These are phyloP conservation scores for Kobus ellipsiprymnus DNA, from an alignment of 2,113 vertebrate species.

Conservation along the genomic window DNA sequence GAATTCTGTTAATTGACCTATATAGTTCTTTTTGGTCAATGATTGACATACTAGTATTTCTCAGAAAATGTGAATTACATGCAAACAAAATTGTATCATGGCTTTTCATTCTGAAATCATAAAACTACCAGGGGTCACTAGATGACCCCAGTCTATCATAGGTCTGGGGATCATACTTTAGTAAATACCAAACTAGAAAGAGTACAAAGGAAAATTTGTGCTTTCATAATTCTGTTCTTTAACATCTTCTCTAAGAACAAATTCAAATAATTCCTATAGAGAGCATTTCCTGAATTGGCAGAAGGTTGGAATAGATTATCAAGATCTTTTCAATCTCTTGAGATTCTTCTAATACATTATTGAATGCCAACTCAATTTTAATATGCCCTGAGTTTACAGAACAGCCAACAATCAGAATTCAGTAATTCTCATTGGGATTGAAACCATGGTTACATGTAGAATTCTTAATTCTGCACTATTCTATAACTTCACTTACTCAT, in stretches of 20 bases:
- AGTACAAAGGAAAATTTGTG: not conserved
- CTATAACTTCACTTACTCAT: not conserved
- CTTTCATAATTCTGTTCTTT: not conserved
- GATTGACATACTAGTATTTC: not conserved
- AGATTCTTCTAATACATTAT: conserved; percentile 16
- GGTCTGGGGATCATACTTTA: not conserved
- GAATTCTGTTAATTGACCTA: not conserved
- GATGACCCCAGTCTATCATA: not conserved
- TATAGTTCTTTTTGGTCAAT: not conserved
- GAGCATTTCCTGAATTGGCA: conserved; percentile 11
- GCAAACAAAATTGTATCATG: not conserved
- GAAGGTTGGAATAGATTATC: not conserved
- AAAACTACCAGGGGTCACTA: not conserved
- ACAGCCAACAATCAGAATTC: not conserved
- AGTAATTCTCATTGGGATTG: not conserved
- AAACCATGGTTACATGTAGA: not conserved
- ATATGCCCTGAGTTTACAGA: not conserved
- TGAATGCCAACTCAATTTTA: not conserved
- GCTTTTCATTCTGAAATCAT: conserved; percentile 13
- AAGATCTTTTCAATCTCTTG: not conserved
- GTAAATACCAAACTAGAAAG: conserved; percentile 15
- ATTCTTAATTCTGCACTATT: not conserved
- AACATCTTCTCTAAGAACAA: conserved; percentile 17
- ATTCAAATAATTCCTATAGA: not conserved
- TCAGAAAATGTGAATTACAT: conserved; percentile 1